A percentile compares a stretch with the other conserved stretches of the same genome.
Evolutionary conservation across 2,888 invertebrate species (phyloP).

Genomic region (Nomada lathburiana): DNA sequence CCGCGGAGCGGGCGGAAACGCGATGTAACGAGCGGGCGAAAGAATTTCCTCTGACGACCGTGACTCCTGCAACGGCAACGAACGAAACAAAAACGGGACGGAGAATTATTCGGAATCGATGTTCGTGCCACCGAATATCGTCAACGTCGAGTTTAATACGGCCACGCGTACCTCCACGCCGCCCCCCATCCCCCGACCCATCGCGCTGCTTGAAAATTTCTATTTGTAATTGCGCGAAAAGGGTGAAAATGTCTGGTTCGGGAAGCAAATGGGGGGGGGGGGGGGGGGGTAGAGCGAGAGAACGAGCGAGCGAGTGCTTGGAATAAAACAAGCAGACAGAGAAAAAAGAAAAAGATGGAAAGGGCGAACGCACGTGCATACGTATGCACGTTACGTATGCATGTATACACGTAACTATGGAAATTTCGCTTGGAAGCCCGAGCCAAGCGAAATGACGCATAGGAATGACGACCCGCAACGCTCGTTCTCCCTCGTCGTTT

Average conservation of each 20-base stretch:
- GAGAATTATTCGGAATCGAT: slow-evolving; percentile 37
- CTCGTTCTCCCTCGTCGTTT: slow-evolving; percentile 51
- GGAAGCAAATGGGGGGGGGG: background rate
- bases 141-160: slow-evolving; percentile 34
- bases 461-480: slow-evolving; percentile 61
- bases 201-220: slow-evolving; percentile 33
- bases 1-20: background rate
- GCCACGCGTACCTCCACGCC: background rate
- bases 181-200: no score
- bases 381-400: background rate
- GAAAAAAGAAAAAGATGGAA: background rate
- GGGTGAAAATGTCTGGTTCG: slow-evolving; percentile 25
- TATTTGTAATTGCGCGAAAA: slow-evolving; percentile 58
- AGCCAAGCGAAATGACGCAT: slow-evolving; percentile 65
- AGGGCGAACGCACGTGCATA: slow-evolving; percentile 3
- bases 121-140: slow-evolving; percentile 23
- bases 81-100: slow-evolving; percentile 19
- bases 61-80: background rate
- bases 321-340: slow-evolving; percentile 12
- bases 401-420: slow-evolving; percentile 32
- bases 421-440: slow-evolving; percentile 58
- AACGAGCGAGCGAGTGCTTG: no score
- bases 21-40: slow-evolving; percentile 26
- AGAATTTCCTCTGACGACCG: slow-evolving; percentile 5
- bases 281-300: background rate